Percentiles rank a stretch among this genome's conserved stretches.
Evolutionary conservation across 2,113 vertebrate species (phyloP).

Genomic region (Speoplatyrhinus poulsoni): DNA sequence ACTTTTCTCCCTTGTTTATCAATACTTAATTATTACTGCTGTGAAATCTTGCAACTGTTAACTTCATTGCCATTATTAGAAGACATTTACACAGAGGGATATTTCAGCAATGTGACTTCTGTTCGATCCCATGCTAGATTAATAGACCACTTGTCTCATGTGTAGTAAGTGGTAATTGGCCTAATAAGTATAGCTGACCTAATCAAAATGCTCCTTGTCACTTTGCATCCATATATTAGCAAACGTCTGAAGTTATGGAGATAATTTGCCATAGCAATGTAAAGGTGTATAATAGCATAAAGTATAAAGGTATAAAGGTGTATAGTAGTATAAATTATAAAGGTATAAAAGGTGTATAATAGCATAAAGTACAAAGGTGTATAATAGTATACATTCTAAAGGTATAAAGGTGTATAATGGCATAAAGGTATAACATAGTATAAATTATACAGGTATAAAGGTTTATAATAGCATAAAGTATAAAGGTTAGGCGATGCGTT

Average conservation of each 20-base stretch:
- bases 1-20: constrained; percentile 9
- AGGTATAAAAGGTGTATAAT: neutral
- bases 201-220: constrained; percentile 44
- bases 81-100: constrained; percentile 31
- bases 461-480: too few species aligned
- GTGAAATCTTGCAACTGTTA: constrained; percentile 11
- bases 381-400: too few species aligned
- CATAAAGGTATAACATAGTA: too few species aligned
- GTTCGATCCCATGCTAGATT: constrained; percentile 10
- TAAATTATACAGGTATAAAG: too few species aligned
- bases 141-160: constrained; percentile 41
- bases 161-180: constrained; percentile 47
- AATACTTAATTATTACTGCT: constrained; percentile 3
- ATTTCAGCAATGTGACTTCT: constrained; percentile 23
- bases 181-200: constrained; percentile 48
- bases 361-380: neutral
- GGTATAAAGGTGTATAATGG: too few species aligned
- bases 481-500: too few species aligned
- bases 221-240: constrained; percentile 41
- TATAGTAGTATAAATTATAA: neutral
- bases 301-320: neutral
- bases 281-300: neutral
- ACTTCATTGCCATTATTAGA: constrained; percentile 23
- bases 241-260: constrained; percentile 20
- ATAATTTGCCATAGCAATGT: constrained; percentile 34